Evolutionary conservation across 2,113 vertebrate genomes (phyloP), one percentile per base, ranked within the genome.

Genomic region (Dromiciops gliroides): DNA sequence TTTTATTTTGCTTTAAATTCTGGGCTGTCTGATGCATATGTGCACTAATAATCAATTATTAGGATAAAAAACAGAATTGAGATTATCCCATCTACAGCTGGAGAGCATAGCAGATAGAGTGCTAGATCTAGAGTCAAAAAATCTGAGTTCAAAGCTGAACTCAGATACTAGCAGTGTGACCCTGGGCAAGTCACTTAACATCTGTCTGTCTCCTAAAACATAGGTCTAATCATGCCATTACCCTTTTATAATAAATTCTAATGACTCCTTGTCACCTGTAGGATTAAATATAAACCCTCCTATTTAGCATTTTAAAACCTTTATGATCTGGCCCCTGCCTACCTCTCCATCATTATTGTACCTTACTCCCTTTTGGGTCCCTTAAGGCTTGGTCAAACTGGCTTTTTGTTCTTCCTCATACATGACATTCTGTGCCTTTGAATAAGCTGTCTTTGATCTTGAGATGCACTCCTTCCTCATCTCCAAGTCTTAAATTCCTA

Each of bases 1-100:
- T 2, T 91, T 95, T 96, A 67, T 67, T 67, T 67, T 37, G 31
- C 31, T 67, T 95, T 94, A 96, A 94, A 96, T 92, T 90, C 92
- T 91, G 90, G 90, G 90, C 93, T 97, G 95, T 92, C 97, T 97
- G 91, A 95, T 94, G 60, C 90, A 94, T 94, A 67, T 94, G 52
- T 94, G 93, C 94, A 28, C 93, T 94, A 92, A 94, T 96, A 91
- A 93, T 94, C 88, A 92, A 51, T 94, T 94, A 97, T 91, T 22
- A 90, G 83, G 48, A 51, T 14, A 56, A 37, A 83, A 95, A n/a
- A 95, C 88, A 51, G 89, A 37, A 90, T 51, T 89, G 52, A 94
- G 95, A 95, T 48, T 48, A n/a, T 25, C 12, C 19, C 90, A 24
- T 92, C 14, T 28, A 89, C 48, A 48, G 92, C 89, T 44, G 49